phyloP scores from a whole-genome alignment of 1,140 invertebrate genomes.

The Tyrophagus putrescentiae region DNA sequence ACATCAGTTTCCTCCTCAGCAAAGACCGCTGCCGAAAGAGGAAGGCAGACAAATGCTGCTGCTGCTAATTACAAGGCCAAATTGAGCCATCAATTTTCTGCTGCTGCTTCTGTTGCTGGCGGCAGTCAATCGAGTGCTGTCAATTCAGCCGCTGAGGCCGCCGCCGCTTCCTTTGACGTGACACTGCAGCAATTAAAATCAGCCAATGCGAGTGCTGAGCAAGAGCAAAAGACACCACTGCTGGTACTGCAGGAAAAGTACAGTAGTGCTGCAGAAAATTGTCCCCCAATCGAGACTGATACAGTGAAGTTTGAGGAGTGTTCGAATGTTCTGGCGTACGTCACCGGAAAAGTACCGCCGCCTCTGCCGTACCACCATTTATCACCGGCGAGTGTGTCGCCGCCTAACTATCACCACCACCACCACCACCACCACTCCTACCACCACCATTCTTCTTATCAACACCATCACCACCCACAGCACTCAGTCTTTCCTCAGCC shows the following conservation, averaged over 20 bases:
- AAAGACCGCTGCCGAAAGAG: neutral
- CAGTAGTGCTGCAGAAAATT: no score
- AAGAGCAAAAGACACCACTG: no score
- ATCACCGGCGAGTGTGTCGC: neutral
- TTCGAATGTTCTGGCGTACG: no score
- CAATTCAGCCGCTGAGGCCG: no score
- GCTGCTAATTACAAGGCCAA: constrained; percentile 2
- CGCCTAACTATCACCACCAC: neutral
- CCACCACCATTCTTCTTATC: neutral
- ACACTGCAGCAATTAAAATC: neutral
- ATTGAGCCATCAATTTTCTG: constrained; percentile 5
- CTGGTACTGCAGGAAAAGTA: no score
- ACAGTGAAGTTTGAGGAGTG: no score
- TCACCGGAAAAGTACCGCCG: neutral
- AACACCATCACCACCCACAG: no score
- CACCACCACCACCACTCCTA: neutral
- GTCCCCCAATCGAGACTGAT: no score
- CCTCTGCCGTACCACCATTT: neutral
- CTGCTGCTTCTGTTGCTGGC: neutral
- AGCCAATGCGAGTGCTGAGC: no score
- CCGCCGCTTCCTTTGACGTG: neutral
- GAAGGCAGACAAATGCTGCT: neutral
- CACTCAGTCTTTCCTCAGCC: no score
- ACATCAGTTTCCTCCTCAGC: neutral
- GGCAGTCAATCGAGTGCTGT: no score